Evolutionary conservation across 2,797 vertebrate genomes (phyloP).

Genomic region (Mormyrus hasselquistii): DNA sequence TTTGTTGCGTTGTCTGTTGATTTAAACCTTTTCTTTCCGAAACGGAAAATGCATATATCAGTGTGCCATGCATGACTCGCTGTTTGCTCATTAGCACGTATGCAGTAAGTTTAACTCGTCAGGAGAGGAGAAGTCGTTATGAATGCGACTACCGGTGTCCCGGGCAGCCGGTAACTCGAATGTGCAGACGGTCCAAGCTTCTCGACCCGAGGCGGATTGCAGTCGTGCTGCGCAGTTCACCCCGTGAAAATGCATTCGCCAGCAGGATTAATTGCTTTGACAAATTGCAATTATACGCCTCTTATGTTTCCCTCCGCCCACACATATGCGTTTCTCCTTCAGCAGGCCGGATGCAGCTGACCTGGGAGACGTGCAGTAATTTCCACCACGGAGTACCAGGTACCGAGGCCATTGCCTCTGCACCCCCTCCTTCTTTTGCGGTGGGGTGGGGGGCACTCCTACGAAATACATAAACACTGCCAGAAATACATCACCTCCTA

Average conservation of each 20-base stretch:
- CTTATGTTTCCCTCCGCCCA: not conserved
- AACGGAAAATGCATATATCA: not conserved
- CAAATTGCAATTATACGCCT: slow-evolving; percentile 13
- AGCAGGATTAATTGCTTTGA: slow-evolving; percentile 9
- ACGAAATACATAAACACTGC: not conserved
- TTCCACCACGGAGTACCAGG: slow-evolving; percentile 4
- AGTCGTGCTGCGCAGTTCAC: not conserved
- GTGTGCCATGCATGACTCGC: not conserved
- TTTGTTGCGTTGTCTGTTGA: not conserved
- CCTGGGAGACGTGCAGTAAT: not conserved
- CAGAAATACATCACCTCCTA: not conserved
- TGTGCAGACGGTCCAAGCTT: not conserved
- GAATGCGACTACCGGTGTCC: not conserved
- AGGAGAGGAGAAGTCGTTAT: not conserved
- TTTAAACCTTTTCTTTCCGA: not conserved
- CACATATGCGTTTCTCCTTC: not conserved
- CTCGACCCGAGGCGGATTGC: not conserved
- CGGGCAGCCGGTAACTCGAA: not conserved
- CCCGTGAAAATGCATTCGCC: not conserved
- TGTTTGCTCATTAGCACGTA: not conserved
- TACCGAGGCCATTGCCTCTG: not conserved
- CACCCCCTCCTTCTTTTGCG: not conserved
- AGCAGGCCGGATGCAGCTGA: not conserved
- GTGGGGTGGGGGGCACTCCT: not conserved
- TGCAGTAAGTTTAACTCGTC: not conserved